These are phyloP conservation scores for Episyrphus balteatus DNA, from an alignment of 1,140 invertebrate genomes.

Conservation along the genomic window DNA sequence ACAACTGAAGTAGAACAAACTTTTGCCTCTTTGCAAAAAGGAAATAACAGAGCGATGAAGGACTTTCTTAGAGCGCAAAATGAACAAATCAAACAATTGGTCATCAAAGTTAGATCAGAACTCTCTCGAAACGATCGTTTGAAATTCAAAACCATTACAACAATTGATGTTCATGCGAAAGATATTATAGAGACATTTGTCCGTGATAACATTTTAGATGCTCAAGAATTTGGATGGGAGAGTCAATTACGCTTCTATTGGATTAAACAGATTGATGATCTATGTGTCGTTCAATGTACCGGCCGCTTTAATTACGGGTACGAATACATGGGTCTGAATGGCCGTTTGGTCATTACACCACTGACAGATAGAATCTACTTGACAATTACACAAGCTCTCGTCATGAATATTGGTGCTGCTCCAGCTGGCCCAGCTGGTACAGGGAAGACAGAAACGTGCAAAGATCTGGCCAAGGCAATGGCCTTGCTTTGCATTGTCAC, in stretches of 20 bases:
- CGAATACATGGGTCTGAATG: conserved; percentile 89
- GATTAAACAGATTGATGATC: conserved; percentile 67
- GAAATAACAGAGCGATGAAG: conserved; percentile 78
- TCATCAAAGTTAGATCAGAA: conserved; percentile 49
- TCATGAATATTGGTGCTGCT: conserved; percentile 79
- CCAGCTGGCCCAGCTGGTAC: conserved; percentile 65
- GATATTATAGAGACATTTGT: conserved; percentile 84
- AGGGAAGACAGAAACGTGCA: conserved; percentile 85
- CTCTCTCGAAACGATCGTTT: conserved; percentile 67
- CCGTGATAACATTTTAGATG: conserved; percentile 69
- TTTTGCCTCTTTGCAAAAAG: conserved; percentile 61
- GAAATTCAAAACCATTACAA: conserved; percentile 79
- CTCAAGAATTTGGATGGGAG: conserved; percentile 83
- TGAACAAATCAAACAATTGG: conserved; percentile 71
- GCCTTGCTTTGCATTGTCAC: conserved; percentile 80
- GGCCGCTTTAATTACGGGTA: conserved; percentile 81
- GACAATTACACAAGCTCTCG: conserved; percentile 80
- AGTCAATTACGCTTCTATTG: conserved; percentile 87
- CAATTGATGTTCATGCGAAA: conserved; percentile 79
- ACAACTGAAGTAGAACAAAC: conserved; percentile 85
- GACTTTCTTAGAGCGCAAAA: conserved; percentile 72
- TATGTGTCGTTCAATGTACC: conserved; percentile 74
- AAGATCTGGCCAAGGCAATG: conserved; percentile 80
- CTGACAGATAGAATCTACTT: conserved; percentile 85
- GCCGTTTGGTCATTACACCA: conserved; percentile 79